Evolutionary conservation across 2,797 vertebrate genomes (phyloP).

Genomic region (Pantherophis vulpinus): DNA sequence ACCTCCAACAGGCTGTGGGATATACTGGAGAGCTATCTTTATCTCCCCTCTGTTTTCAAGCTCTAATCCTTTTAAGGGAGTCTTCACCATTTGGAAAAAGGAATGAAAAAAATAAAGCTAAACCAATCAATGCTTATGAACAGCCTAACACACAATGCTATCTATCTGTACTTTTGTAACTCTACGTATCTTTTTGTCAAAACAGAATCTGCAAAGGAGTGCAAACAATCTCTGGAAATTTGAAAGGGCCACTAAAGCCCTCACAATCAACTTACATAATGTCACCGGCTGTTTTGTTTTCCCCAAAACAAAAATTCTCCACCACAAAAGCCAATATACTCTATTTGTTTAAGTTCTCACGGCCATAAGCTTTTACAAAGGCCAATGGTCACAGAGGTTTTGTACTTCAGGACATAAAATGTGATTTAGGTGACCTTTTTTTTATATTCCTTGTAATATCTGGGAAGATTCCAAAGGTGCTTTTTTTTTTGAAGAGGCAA

Average conservation of each 20-base stretch:
- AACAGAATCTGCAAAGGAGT: not conserved
- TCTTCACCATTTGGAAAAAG: constrained; percentile 42
- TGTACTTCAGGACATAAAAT: not conserved
- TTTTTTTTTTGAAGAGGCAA: no score
- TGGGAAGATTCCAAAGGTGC: not conserved
- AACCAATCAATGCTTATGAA: not conserved
- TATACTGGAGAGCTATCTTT: constrained; percentile 86
- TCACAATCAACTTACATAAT: not conserved
- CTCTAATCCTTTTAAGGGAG: constrained; percentile 62
- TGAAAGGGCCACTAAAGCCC: not conserved
- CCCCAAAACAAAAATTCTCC: not conserved
- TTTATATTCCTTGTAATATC: not conserved
- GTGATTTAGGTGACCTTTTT: not conserved
- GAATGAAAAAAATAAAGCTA: not conserved
- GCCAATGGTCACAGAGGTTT: not conserved
- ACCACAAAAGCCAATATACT: not conserved
- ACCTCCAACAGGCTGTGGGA: constrained; percentile 78
- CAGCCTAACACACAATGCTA: no score
- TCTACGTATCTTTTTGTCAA: not conserved
- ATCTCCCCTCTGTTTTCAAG: constrained; percentile 81
- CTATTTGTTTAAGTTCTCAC: not conserved
- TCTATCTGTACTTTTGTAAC: not conserved
- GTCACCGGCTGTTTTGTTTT: not conserved
- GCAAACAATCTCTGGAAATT: not conserved
- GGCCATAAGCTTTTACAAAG: not conserved